Conservation (phyloP, 2,797 vertebrate genomes). For the Spea hammondii region DNA sequence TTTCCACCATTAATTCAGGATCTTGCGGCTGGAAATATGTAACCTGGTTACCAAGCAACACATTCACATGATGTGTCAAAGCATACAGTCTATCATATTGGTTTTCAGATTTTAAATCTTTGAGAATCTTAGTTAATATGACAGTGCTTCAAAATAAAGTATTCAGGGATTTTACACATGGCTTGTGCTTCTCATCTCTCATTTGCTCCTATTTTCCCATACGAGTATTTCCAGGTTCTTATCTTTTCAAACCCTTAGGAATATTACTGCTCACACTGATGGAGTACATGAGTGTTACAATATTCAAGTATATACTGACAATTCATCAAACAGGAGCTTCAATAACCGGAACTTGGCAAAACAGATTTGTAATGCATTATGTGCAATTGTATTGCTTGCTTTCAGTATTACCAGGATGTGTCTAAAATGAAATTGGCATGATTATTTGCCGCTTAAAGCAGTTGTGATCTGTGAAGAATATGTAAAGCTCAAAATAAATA, state of each 20-base stretch:
- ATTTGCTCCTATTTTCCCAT: neutral
- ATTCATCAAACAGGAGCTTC: slow-evolving; percentile 3
- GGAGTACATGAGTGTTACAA: neutral
- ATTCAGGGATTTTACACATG: slow-evolving; percentile 3
- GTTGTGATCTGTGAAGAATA: neutral
- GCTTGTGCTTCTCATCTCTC: neutral
- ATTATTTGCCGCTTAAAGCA: neutral
- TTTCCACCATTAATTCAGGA: slow-evolving; percentile 40
- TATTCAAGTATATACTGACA: neutral
- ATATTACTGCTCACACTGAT: neutral
- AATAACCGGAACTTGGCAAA: neutral
- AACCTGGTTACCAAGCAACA: slow-evolving; percentile 18
- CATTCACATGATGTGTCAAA: slow-evolving; percentile 2
- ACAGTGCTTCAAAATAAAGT: neutral
- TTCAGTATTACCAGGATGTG: neutral
- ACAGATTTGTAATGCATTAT: neutral
- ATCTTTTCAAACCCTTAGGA: neutral
- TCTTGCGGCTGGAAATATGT: slow-evolving; percentile 14
- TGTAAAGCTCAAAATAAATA: neutral
- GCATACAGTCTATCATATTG: slow-evolving; percentile 6
- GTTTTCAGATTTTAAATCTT: slow-evolving; percentile 6
- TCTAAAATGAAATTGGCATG: neutral
- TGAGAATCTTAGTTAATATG: neutral
- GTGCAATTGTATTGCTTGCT: neutral
- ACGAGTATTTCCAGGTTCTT: neutral